phyloP scores from a whole-genome alignment of 2,113 vertebrate genomes.

The Phalacrocorax brasilianus region DNA sequence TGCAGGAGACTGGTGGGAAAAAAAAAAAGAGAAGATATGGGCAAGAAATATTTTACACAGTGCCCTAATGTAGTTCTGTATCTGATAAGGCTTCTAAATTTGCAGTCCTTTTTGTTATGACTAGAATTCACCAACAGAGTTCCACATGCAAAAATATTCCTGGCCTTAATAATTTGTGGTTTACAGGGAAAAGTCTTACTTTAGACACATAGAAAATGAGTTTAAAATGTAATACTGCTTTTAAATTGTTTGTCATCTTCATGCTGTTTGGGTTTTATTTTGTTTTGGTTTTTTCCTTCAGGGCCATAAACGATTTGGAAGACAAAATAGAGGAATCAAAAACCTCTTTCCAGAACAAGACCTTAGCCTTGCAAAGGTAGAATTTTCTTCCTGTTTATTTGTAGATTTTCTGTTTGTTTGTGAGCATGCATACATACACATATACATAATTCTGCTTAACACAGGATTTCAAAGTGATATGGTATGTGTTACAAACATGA shows the following conservation, averaged over 20 bases:
- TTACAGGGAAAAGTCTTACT: background rate
- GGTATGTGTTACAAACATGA: background rate
- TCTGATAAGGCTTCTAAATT: background rate
- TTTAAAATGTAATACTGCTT: background rate
- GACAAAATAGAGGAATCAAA: constrained; percentile 16
- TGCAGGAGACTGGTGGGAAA: background rate
- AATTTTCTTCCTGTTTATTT: background rate
- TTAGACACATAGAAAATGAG: background rate
- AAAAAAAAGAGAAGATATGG: background rate
- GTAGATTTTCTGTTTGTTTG: background rate
- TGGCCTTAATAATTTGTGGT: background rate
- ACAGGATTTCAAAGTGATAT: background rate
- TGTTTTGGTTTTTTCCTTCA: background rate
- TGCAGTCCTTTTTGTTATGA: background rate
- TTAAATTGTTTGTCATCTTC: background rate
- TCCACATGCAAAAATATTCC: background rate
- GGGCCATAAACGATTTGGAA: constrained; percentile 14
- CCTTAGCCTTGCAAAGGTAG: constrained; percentile 61
- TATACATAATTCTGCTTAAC: background rate
- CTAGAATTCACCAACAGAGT: background rate
- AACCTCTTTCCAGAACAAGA: constrained; percentile 43
- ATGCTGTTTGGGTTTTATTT: background rate
- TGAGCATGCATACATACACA: background rate
- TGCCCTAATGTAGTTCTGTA: background rate
- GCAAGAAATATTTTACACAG: background rate